These are phyloP conservation scores for Nowickia ferox DNA, from an alignment of 2,888 invertebrate genomes.

Conservation along the genomic window DNA sequence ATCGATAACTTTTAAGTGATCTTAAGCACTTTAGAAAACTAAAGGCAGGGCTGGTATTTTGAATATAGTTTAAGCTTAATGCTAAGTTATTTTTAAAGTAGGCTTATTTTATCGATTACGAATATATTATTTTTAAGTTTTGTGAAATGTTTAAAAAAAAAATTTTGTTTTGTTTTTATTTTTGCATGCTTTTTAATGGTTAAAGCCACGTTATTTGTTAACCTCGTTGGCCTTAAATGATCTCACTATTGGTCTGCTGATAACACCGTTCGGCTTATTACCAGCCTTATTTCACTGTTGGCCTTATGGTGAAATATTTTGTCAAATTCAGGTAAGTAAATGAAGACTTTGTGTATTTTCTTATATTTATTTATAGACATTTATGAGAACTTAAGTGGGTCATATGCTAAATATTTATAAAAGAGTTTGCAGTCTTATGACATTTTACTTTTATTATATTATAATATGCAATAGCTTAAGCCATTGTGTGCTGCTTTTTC, in stretches of 20 bases:
- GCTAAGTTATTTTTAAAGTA: too few relatives aligned
- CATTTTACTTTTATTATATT: not conserved
- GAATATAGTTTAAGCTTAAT: too few relatives aligned
- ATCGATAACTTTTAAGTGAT: not conserved
- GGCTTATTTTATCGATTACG: too few relatives aligned
- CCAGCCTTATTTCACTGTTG: conserved; percentile 94
- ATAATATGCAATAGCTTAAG: too few relatives aligned
- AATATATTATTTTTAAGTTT: too few relatives aligned
- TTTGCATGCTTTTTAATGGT: conserved; percentile 29
- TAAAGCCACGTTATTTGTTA: conserved; percentile 92
- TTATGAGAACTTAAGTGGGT: not conserved
- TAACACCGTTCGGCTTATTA: conserved; percentile 92
- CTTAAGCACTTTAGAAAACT: too few relatives aligned
- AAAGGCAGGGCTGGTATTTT: too few relatives aligned
- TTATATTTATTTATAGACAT: not conserved
- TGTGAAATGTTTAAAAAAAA: too few relatives aligned
- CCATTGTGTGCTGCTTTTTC: not conserved
- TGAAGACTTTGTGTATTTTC: not conserved
- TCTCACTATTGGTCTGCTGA: conserved; percentile 92
- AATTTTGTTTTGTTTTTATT: too few relatives aligned
- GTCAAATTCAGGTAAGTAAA: conserved; percentile 92
- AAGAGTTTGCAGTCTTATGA: not conserved
- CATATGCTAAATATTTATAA: not conserved
- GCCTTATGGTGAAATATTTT: conserved; percentile 95
- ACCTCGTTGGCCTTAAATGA: conserved; percentile 94